Percentiles rank a stretch among this genome's conserved stretches.
These are phyloP conservation scores for Trematomus bernacchii DNA, from an alignment of 2,797 vertebrate genomes.

Conservation along the genomic window DNA sequence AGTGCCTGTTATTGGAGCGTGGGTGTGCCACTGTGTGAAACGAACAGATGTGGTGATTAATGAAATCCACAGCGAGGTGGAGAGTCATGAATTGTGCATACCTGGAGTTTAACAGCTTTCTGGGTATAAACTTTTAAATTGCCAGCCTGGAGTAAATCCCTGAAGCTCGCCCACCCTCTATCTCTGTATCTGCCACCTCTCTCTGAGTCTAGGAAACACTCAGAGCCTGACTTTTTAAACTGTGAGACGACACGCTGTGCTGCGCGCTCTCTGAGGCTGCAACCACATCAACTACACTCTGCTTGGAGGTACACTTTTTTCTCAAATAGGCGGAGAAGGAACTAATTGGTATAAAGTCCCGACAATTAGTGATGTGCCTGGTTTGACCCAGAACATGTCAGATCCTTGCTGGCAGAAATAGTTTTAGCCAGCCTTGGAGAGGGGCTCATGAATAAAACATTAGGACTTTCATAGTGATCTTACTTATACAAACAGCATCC, in stretches of 20 bases:
- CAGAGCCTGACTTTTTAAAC: conserved; percentile 40
- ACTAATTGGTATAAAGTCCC: conserved; percentile 61
- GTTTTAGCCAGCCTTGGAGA: not conserved
- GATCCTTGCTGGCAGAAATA: conserved; percentile 32
- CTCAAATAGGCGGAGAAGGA: conserved; percentile 46
- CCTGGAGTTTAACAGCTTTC: conserved; percentile 52
- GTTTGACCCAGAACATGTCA: conserved; percentile 35
- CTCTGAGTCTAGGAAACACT: conserved; percentile 33
- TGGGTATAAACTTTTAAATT: conserved; percentile 39
- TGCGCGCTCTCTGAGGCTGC: conserved; percentile 28
- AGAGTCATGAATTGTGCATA: conserved; percentile 32
- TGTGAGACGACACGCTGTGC: conserved; percentile 31
- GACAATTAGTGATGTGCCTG: conserved; percentile 42
- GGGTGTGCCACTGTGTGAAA: conserved; percentile 35
- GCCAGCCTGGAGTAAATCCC: conserved; percentile 37
- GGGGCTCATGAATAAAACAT: conserved; percentile 35
- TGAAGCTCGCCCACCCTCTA: conserved; percentile 12
- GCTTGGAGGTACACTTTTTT: conserved; percentile 49
- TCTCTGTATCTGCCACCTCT: conserved; percentile 26
- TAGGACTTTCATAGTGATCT: conserved; percentile 4
- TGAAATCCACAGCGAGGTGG: conserved; percentile 54
- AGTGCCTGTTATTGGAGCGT: conserved; percentile 27
- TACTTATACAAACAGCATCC: conserved; percentile 28
- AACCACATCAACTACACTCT: conserved; percentile 48
- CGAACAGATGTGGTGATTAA: conserved; percentile 66